Evolutionary conservation across 2,888 invertebrate genomes (phyloP).

Genomic region (Lasioglossum vierecki): DNA sequence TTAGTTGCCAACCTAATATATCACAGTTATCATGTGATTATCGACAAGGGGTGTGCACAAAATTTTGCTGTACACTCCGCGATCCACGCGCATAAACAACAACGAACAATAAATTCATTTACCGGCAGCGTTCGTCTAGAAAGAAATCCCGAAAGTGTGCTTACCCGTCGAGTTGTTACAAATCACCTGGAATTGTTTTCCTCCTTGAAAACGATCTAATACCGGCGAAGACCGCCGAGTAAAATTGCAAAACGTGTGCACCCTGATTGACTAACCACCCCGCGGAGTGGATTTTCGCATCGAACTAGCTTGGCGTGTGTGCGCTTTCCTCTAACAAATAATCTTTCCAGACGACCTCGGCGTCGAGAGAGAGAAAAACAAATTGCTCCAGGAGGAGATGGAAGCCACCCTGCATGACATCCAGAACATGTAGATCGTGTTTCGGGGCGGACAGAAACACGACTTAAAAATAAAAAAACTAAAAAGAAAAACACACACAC

Average conservation of each 20-base stretch:
- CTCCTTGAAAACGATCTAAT: background rate
- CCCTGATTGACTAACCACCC: slow-evolving; percentile 23
- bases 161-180: background rate
- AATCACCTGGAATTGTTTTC: background rate
- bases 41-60: background rate
- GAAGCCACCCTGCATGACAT: slow-evolving; percentile 99
- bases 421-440: slow-evolving; percentile 95
- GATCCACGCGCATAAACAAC: too few species aligned
- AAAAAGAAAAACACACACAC: slow-evolving; percentile 21
- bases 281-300: slow-evolving; percentile 37
- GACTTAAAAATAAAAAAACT: slow-evolving; percentile 4
- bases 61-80: background rate
- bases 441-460: slow-evolving; percentile 60
- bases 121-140: background rate
- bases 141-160: background rate
- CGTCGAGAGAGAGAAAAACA: slow-evolving; percentile 97
- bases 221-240: slow-evolving; percentile 15
- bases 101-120: background rate
- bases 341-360: slow-evolving; percentile 96
- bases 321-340: slow-evolving; percentile 80
- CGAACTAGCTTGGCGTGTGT: slow-evolving; percentile 52
- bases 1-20: too few species aligned
- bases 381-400: slow-evolving; percentile 98
- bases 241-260: slow-evolving; percentile 49
- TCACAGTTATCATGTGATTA: background rate